Conservation (phyloP, 2,888 invertebrate genomes). For the Cantharis flavilabris region DNA sequence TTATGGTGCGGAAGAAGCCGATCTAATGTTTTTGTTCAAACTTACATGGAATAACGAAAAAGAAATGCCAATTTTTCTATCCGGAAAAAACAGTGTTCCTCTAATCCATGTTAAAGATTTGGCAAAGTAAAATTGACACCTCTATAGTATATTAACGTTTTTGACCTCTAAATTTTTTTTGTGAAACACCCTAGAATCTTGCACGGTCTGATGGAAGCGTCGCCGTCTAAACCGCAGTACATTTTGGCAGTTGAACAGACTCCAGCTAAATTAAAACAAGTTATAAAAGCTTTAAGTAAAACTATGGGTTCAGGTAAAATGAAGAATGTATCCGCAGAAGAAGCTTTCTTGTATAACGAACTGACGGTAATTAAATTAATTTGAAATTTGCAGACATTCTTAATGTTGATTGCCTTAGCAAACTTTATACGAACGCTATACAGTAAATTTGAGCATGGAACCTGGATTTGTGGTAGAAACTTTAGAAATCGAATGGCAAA, state of each 20-base stretch:
- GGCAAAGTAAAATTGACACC: constrained; percentile 57
- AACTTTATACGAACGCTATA: constrained; percentile 61
- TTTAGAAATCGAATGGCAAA: constrained; percentile 60
- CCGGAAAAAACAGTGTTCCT: constrained; percentile 65
- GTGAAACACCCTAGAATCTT: constrained; percentile 38
- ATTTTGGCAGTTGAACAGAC: constrained; percentile 68
- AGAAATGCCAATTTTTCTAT: constrained; percentile 63
- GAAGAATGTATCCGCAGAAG: constrained; percentile 60
- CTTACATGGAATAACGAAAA: constrained; percentile 67
- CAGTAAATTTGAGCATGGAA: constrained; percentile 63
- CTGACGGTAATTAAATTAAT: constrained; percentile 50
- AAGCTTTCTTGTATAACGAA: constrained; percentile 62
- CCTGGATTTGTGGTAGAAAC: constrained; percentile 61
- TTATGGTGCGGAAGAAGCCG: constrained; percentile 66
- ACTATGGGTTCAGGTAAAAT: constrained; percentile 61
- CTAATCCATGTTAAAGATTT: constrained; percentile 68
- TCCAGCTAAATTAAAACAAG: constrained; percentile 58
- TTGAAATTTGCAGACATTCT: not conserved
- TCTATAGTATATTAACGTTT: not conserved
- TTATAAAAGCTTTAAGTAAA: constrained; percentile 63
- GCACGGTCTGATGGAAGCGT: constrained; percentile 52
- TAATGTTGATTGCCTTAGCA: constrained; percentile 54
- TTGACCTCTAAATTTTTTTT: not conserved
- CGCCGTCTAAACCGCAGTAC: constrained; percentile 62
- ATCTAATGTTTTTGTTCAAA: constrained; percentile 69